Evolutionary conservation across 1,140 invertebrate genomes (phyloP), one percentile per base, ranked within the genome.

Genomic region (Campodea augens): DNA sequence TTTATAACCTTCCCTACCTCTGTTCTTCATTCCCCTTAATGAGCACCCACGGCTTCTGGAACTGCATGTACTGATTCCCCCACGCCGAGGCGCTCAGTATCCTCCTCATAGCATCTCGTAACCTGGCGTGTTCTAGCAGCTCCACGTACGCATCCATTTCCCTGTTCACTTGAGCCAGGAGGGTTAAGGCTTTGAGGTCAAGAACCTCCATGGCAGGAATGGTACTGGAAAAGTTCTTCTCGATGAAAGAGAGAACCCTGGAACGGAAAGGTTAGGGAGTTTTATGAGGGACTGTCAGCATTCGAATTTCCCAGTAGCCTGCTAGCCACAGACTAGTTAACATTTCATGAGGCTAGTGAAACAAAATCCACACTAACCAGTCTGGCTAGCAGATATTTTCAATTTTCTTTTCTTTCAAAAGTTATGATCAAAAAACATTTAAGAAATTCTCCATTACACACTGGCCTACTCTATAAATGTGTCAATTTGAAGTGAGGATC

Each of bases 41-140:
- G 49, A 91, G 68, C 3, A 85, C 82, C 93, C 95, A 99, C 0
- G 95, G 93, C 60, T 95, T 79, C 50, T 83, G 80, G 1, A 68
- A 65, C 66, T 99, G 96, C 77, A 98, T 90, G 55, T 88, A 93
- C 54, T 91, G 88, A 69, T 99, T 99, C 19, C 93, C 92, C 51
- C 86, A 72, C 18, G 85, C 74, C 0, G 92, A 93, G 49, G 98
- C 84, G 21, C 70, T 71, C 46, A 99, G 65, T 50, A 98, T 76
- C 55, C 81, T 75, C 21, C 78, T 70, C 19, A 98, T 72, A 0
- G 81, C 87, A 57, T 98, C 92, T 25, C 89, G 69, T 22, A 97
- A 64, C 56, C 77, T 79, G 0, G 77, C 78, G 51, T 78, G 74
- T 56, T 95, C 88, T 66, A 98, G 65, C 0, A 80, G 72, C 10